phyloP scores from a whole-genome alignment of 2,113 vertebrate species.

The Pleuronectes platessa region DNA sequence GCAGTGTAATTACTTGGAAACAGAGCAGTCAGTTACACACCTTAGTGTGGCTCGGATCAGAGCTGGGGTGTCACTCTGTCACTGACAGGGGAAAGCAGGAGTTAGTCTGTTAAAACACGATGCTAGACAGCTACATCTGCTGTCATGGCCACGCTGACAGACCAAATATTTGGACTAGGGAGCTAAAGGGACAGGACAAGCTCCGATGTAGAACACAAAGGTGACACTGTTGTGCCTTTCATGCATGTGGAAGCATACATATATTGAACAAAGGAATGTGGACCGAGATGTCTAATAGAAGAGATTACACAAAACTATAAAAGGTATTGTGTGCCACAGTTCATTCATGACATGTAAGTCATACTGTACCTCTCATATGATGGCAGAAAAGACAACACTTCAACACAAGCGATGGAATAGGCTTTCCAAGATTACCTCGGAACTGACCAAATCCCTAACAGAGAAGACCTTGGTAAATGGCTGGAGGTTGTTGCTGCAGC shows the following conservation, averaged over 20 bases:
- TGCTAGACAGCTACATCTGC: constrained; percentile 69
- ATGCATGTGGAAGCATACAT: constrained; percentile 20
- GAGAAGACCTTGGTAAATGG: too few relatives aligned
- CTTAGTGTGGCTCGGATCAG: constrained; percentile 74
- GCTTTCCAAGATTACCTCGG: too few relatives aligned
- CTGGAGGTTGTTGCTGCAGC: too few relatives aligned
- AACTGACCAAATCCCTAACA: too few relatives aligned
- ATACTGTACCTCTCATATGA: too few relatives aligned
- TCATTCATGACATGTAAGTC: background rate
- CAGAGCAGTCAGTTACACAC: constrained; percentile 79
- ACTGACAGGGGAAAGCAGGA: constrained; percentile 69
- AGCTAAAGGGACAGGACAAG: constrained; percentile 43
- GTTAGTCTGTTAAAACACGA: constrained; percentile 75
- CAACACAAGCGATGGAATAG: too few relatives aligned
- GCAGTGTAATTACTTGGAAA: constrained; percentile 79
- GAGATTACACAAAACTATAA: background rate
- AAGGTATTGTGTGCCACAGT: background rate
- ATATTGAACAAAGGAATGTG: background rate
- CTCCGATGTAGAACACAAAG: constrained; percentile 6
- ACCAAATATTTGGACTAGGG: constrained; percentile 70
- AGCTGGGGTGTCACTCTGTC: constrained; percentile 67
- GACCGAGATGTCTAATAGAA: background rate
- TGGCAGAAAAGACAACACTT: too few relatives aligned
- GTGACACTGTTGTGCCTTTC: constrained; percentile 12
- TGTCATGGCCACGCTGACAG: background rate